A percentile compares a stretch with the other conserved stretches of the same genome.
Conservation (phyloP, 2,797 vertebrate species). For the Pantherophis alleghaniensis region DNA sequence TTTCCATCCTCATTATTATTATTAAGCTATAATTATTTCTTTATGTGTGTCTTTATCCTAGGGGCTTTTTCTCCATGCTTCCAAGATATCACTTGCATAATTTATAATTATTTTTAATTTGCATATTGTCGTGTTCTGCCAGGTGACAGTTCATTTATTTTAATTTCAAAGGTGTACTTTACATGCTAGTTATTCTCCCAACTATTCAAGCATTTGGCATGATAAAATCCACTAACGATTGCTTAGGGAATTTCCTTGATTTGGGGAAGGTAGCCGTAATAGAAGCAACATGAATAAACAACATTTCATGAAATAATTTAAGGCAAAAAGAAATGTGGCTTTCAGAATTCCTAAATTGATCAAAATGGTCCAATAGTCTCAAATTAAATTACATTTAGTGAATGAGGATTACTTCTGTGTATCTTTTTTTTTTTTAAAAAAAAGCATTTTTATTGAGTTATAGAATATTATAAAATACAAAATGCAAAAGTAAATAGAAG, state of each 20-base stretch:
- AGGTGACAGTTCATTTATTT: constrained; percentile 20
- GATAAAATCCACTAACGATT: background rate
- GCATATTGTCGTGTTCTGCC: constrained; percentile 19
- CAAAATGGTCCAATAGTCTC: background rate
- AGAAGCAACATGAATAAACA: constrained; percentile 27
- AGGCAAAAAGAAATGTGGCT: background rate
- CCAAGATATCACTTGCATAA: constrained; percentile 7
- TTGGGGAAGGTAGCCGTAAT: background rate
- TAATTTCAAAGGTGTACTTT: constrained; percentile 30
- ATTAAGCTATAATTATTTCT: constrained; percentile 12
- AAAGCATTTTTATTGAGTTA: no score
- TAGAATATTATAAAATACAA: no score
- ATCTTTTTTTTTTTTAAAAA: no score
- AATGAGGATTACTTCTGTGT: background rate
- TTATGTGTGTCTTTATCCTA: constrained; percentile 17
- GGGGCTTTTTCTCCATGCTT: background rate
- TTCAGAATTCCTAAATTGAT: constrained; percentile 2
- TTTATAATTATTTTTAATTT: constrained; percentile 14
- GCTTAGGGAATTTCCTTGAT: background rate
- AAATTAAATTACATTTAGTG: background rate
- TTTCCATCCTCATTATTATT: constrained; percentile 5
- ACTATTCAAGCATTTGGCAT: background rate
- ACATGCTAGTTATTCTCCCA: constrained; percentile 1
- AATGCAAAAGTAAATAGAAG: no score
- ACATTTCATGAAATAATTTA: background rate